A percentile compares a stretch with the other conserved stretches of the same genome.
Conservation (phyloP, 2,797 vertebrate species). For the Enteromius afrohamiltoni region DNA sequence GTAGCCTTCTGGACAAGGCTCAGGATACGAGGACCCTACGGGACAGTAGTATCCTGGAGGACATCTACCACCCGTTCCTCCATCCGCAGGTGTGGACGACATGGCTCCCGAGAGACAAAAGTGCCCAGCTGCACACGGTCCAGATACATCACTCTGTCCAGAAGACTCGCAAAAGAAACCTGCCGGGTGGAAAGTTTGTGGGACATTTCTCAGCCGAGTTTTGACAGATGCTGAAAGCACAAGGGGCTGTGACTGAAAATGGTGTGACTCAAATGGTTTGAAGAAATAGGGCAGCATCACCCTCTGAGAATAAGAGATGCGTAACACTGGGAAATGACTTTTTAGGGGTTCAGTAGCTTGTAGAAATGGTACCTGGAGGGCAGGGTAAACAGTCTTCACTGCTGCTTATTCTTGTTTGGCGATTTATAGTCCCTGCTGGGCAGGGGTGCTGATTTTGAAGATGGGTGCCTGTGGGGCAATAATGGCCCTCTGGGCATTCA, state of each 20-base stretch:
- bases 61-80: slow-evolving; percentile 75
- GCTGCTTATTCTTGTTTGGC: slow-evolving; percentile 69
- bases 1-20: slow-evolving; percentile 78
- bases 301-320: slow-evolving; percentile 19
- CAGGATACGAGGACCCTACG: slow-evolving; percentile 75
- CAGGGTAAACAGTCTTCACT: slow-evolving; percentile 81
- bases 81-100: slow-evolving; percentile 74
- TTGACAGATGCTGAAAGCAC: slow-evolving; percentile 33
- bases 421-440: slow-evolving; percentile 85
- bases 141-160: slow-evolving; percentile 75
- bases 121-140: slow-evolving; percentile 79
- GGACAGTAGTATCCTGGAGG: slow-evolving; percentile 85
- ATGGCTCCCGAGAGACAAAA: slow-evolving; percentile 78
- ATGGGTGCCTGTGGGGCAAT: slow-evolving; percentile 82
- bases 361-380: slow-evolving; percentile 81
- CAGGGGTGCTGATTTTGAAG: slow-evolving; percentile 85
- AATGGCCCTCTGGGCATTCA: slow-evolving; percentile 86
- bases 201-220: slow-evolving; percentile 23
- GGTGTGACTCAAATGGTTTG: background rate
- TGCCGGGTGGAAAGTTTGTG: slow-evolving; percentile 55
- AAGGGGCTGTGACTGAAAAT: slow-evolving; percentile 18
- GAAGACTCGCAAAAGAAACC: slow-evolving; percentile 79
- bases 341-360: background rate
- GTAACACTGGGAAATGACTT: slow-evolving; percentile 1
- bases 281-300: slow-evolving; percentile 21